Base-by-base conservation (phyloP, 2,113 vertebrate species). In the Anthoscopus minutus region DNA sequence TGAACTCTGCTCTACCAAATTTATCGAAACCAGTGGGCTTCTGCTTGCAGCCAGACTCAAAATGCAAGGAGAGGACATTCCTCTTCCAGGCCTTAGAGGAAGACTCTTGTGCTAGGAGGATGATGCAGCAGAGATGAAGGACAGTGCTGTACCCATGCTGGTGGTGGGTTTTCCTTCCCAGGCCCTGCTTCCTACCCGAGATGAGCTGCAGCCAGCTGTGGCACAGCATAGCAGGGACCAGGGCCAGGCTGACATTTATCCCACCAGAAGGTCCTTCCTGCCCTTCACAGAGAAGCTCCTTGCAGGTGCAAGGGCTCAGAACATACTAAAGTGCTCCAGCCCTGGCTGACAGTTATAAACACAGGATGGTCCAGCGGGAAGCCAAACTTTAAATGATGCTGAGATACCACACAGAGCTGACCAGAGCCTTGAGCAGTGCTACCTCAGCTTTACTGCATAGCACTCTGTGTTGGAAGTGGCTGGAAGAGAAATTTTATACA, bases 391-490 rank as follows among this genome's bases (percentile, higher is more conserved):
- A 50, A 65, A 35, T 18, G 33, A 38, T 67, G n/a, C 20, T 66
- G 42, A 64, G 9, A 44, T 27, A 60, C 13, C 15, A 30, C 3
- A 1, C 11, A 58, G 23, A 83, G 20, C 7, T 30, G 15, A 40
- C 15, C 23, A 50, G 42, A 48, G 30, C 33, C 13, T 71, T 17
- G 15, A 40, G 72, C 35, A 64, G 20, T 18, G 7, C 56, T 70
- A 0, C 7, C 17, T 15, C 31, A 31, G 11, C 31, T 74, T 66
- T 79, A 47, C 19, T 3, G 3, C 19, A 11, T 1, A 7, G 5
- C 2, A 1, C 1, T 0, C 13, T 58, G n/a, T n/a, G n/a, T n/a
- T n/a, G n/a, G n/a, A n/a, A 50, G 25, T 6, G 10, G 25, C 25
- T 20, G 22, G 48, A 44, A 79, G 38, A 53, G 10, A 51, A 28